Percentiles rank a stretch among this genome's conserved stretches.
phyloP scores from a whole-genome alignment of 2,888 invertebrate genomes.

The Epistrophe grossulariae region DNA sequence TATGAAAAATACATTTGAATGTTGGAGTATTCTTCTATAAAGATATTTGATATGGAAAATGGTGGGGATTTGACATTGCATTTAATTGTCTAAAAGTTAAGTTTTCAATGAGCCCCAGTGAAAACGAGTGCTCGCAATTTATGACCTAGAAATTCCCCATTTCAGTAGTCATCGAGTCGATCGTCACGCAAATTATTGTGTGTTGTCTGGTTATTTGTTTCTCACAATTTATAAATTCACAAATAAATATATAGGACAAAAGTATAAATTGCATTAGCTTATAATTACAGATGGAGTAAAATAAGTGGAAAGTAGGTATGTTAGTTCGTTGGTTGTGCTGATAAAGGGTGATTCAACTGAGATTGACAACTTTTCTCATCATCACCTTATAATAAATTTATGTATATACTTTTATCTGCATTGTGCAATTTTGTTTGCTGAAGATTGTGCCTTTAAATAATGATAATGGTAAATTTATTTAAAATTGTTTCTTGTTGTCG shows the following conservation, averaged over 20 bases:
- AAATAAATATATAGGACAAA: neutral
- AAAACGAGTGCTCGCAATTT: conserved; percentile 19
- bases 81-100: conserved; percentile 66
- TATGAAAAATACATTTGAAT: conserved; percentile 27
- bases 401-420: neutral
- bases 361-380: conserved; percentile 15
- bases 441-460: conserved; percentile 3
- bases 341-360: conserved; percentile 39
- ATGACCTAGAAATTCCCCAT: conserved; percentile 72
- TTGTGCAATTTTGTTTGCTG: conserved; percentile 13
- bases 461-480: conserved; percentile 25
- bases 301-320: neutral
- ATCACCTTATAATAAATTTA: neutral
- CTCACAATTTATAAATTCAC: neutral
- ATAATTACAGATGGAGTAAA: neutral
- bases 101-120: conserved; percentile 48
- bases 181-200: neutral
- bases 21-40: neutral
- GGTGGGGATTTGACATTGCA: conserved; percentile 49
- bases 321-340: conserved; percentile 6
- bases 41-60: neutral
- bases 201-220: conserved; percentile 9
- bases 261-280: conserved; percentile 15
- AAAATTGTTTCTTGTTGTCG: conserved; percentile 28
- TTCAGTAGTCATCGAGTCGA: conserved; percentile 58